Conservation (phyloP, 1,140 invertebrate species). For the Meloidogyne hapla region DNA sequence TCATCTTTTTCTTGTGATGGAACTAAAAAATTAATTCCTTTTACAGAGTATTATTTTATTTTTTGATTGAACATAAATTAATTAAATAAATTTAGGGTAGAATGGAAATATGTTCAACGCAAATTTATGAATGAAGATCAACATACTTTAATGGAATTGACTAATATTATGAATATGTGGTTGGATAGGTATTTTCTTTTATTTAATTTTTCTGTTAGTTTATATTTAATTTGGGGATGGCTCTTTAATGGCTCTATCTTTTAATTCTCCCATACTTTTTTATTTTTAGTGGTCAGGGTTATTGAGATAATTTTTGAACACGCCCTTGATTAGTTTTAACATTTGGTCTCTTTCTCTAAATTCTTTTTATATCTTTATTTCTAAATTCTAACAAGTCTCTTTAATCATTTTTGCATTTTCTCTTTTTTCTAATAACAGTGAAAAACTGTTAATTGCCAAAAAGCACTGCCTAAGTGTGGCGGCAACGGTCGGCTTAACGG, state of each 20-base stretch:
- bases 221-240: too few species aligned
- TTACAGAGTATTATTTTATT: slow-evolving; percentile 1
- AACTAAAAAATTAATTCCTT: slow-evolving; percentile 5
- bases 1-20: not conserved
- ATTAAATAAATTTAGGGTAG: slow-evolving; percentile 29
- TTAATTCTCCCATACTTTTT: too few species aligned
- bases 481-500: not conserved
- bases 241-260: too few species aligned
- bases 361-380: too few species aligned
- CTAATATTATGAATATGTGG: slow-evolving; percentile 39
- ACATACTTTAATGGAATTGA: slow-evolving; percentile 9
- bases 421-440: not conserved
- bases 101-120: slow-evolving; percentile 36
- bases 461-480: slow-evolving; percentile 1
- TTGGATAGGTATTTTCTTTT: slow-evolving; percentile 30
- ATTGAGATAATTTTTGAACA: too few species aligned
- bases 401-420: too few species aligned
- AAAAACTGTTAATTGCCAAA: not conserved
- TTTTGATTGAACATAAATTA: slow-evolving; percentile 7
- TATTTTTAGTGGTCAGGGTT: too few species aligned
- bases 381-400: too few species aligned
- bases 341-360: too few species aligned
- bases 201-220: not conserved
- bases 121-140: slow-evolving; percentile 20
- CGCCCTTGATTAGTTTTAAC: too few species aligned